phyloP scores from a whole-genome alignment of 2,113 vertebrate genomes.

The Hiodon alosoides region DNA sequence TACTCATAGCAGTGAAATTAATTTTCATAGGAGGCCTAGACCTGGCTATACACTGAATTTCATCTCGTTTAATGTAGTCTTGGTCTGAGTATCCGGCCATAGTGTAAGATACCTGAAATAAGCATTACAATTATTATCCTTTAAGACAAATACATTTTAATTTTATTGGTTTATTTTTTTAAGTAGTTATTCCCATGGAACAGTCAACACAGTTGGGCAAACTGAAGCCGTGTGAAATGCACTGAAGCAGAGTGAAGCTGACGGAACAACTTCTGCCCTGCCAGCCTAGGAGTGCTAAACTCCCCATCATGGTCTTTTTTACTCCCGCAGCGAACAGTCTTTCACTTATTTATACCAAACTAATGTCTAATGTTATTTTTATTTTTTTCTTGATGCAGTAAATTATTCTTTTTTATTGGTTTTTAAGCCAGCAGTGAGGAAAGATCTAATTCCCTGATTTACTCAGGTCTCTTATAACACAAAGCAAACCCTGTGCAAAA shows the following conservation, averaged over 20 bases:
- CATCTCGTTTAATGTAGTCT: background rate
- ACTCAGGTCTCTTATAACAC: background rate
- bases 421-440: too few species aligned
- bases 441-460: background rate
- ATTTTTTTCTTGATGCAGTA: background rate
- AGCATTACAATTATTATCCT: too few species aligned
- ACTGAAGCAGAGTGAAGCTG: background rate
- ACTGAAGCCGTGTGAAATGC: too few species aligned
- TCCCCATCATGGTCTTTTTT: background rate
- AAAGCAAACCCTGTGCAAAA: too few species aligned
- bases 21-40: constrained; percentile 8
- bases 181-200: too few species aligned
- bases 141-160: too few species aligned
- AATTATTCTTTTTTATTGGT: background rate
- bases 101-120: too few species aligned
- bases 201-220: too few species aligned
- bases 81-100: too few species aligned
- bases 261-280: background rate
- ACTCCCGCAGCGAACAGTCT: background rate
- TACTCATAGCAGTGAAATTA: background rate
- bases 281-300: too few species aligned
- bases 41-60: background rate
- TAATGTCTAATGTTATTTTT: background rate
- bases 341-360: constrained; percentile 8
- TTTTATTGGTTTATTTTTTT: too few species aligned